A percentile compares a stretch with the other conserved stretches of the same genome.
Conservation (phyloP, 2,113 vertebrate species). For the Heterochromis multidens region DNA sequence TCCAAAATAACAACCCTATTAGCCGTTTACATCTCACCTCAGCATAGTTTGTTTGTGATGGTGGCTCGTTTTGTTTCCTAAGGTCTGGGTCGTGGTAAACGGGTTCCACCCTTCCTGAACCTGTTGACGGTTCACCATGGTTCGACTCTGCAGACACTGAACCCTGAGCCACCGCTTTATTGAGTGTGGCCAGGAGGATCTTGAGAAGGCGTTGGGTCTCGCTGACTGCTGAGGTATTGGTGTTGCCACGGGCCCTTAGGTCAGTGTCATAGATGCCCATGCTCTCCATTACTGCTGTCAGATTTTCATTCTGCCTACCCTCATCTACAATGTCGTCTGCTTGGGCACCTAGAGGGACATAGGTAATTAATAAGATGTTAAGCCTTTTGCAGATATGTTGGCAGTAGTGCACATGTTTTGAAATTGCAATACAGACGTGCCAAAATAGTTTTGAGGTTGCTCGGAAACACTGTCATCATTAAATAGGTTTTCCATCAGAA, state of each 20-base stretch:
- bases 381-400: background rate
- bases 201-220: constrained; percentile 76
- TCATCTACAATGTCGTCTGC: constrained; percentile 44
- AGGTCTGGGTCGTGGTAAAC: constrained; percentile 15
- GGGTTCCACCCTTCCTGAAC: constrained; percentile 12
- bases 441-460: background rate
- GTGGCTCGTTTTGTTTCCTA: constrained; percentile 33
- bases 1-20: background rate
- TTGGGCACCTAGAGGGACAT: constrained; percentile 15
- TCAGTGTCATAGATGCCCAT: constrained; percentile 83
- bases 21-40: constrained; percentile 43
- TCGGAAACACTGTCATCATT: background rate
- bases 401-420: background rate
- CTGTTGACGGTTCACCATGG: constrained; percentile 32
- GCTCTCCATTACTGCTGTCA: constrained; percentile 78
- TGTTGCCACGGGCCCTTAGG: constrained; percentile 63
- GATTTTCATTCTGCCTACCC: constrained; percentile 59
- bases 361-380: background rate
- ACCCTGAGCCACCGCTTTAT: constrained; percentile 69
- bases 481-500: background rate
- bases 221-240: constrained; percentile 37
- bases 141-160: constrained; percentile 25
- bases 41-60: constrained; percentile 59
- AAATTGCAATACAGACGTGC: background rate
- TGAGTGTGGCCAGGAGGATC: constrained; percentile 73